Conservation (phyloP, 2,888 invertebrate species). For the Agrochola macilenta region DNA sequence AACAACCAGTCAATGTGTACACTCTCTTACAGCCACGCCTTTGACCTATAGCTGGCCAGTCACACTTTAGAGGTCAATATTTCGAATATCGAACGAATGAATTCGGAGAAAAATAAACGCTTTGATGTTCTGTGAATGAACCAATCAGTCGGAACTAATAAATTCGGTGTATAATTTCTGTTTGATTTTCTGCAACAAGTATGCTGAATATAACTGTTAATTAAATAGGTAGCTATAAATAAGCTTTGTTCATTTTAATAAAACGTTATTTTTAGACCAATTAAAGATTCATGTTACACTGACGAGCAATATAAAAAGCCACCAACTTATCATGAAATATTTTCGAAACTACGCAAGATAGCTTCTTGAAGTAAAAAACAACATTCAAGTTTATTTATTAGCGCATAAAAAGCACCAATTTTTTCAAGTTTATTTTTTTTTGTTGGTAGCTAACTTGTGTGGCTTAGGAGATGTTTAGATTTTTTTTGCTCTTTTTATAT, state of each 20-base stretch:
- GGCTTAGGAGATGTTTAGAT: too few relatives aligned
- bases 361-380: too few relatives aligned
- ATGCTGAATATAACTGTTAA: not conserved
- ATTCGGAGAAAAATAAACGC: slow-evolving; percentile 62
- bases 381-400: too few relatives aligned
- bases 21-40: slow-evolving; percentile 76
- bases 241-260: not conserved
- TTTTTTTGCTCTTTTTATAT: too few relatives aligned
- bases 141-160: slow-evolving; percentile 57
- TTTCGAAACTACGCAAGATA: too few relatives aligned
- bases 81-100: slow-evolving; percentile 65
- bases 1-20: slow-evolving; percentile 34
- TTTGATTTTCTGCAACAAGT: slow-evolving; percentile 25
- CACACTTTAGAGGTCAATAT: slow-evolving; percentile 69
- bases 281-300: not conserved
- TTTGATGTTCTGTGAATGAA: slow-evolving; percentile 64
- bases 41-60: slow-evolving; percentile 80
- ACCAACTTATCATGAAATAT: too few relatives aligned
- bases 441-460: too few relatives aligned
- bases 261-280: not conserved
- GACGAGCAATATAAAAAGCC: too few relatives aligned
- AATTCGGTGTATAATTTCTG: slow-evolving; percentile 32
- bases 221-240: not conserved
- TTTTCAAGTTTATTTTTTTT: too few relatives aligned
- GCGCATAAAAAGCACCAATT: too few relatives aligned